Percentiles rank a stretch among this genome's conserved stretches.
phyloP scores from a whole-genome alignment of 1,140 invertebrate genomes.

The Trinorchestia longiramus region DNA sequence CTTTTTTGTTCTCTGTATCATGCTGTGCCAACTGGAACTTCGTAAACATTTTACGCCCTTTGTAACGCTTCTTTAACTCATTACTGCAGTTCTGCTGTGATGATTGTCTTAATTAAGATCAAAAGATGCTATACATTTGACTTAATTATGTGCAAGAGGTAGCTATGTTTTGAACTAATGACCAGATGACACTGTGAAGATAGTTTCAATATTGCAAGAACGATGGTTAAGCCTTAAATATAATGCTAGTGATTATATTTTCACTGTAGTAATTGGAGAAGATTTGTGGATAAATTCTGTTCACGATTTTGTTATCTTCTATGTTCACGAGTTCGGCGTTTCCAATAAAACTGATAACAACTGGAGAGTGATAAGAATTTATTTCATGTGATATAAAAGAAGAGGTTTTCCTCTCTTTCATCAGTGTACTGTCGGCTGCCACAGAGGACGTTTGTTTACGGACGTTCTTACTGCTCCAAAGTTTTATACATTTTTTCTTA shows the following conservation, averaged over 20 bases:
- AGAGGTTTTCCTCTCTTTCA: not conserved
- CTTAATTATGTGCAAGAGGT: no score
- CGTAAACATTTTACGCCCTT: no score
- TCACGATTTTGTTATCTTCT: not conserved
- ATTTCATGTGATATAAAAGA: not conserved
- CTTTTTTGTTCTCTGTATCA: not conserved
- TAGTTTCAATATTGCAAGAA: not conserved
- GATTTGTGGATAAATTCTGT: not conserved
- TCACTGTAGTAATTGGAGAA: not conserved
- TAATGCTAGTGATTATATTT: not conserved
- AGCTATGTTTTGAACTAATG: not conserved
- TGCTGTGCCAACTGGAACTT: not conserved
- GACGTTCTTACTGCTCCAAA: not conserved
- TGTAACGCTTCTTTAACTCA: no score
- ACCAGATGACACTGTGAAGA: not conserved
- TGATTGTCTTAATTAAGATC: no score
- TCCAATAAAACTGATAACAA: not conserved
- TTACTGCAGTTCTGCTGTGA: no score
- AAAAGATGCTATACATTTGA: not conserved
- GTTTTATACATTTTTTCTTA: not conserved
- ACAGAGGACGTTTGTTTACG: not conserved
- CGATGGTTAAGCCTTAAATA: not conserved
- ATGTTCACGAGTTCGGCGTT: not conserved
- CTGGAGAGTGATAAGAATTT: not conserved
- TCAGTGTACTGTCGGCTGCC: not conserved